Base-by-base conservation (phyloP, 2,113 vertebrate genomes). In the Cynopterus brachyotis region DNA sequence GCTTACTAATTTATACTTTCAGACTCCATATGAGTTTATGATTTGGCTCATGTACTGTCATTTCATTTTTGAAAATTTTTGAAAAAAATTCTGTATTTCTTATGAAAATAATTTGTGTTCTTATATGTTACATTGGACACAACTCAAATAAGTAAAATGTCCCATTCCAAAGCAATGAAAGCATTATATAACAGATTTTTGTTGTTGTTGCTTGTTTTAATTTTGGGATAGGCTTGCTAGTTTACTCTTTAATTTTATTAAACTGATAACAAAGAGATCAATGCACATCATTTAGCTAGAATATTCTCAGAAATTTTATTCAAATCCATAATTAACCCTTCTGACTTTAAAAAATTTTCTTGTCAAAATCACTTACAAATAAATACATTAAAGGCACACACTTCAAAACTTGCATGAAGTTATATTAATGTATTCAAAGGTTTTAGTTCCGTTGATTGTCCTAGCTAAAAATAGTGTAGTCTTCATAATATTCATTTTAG, bases 131-230 rank as follows among this genome's bases (percentile, higher is more conserved):
- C 40, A 97, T 82, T 97, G 89, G 89, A 72, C 80, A 97, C 2
- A 93, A 91, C 42, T 95, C 78, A 98, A 97, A 97, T 97, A 98
- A 98, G 89, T 95, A 97, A 95, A 96, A 95, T 87, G 45, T 97
- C 88, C 53, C 6, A 50, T 79, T 69, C 76, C 84, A 57, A 98
- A 89, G 62, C 57, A 93, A 24, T 97, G 88, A 97, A 97, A 97
- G 69, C 53, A 98, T 91, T 97, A 97, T 4, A 19, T 47, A 0
- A 87, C 87, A 62, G 1, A 6, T 55, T 82, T 81, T 26, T 19
- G 11, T 32, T 86, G 16, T 26, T 79, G 9, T n/a, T 82, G 1
- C 28, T 60, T 96, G 1, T 73, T 96, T 91, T 87, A 83, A 73
- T 89, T 96, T 94, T 6, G 1, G 11, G 9, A 42, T 64, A 40